These are phyloP conservation scores for Mythimna vitellina DNA, from an alignment of 2,888 invertebrate genomes.

Conservation along the genomic window DNA sequence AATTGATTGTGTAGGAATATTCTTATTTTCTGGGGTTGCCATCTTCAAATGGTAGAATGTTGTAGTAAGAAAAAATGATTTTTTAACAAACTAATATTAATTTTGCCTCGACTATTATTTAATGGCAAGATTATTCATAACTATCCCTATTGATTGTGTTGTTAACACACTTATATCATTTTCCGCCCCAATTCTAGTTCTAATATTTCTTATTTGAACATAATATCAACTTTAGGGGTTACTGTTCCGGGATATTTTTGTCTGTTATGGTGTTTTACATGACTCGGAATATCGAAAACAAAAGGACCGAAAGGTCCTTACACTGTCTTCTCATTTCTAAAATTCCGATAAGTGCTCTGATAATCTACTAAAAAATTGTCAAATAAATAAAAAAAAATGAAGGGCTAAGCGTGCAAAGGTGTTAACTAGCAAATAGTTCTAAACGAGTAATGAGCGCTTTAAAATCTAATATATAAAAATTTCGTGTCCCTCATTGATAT, in stretches of 20 bases:
- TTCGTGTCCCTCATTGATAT: too few species aligned
- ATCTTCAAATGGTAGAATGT: slow-evolving; percentile 25
- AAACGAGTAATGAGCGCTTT: too few species aligned
- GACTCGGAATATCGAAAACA: too few species aligned
- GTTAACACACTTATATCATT: slow-evolving; percentile 27
- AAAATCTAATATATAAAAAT: too few species aligned
- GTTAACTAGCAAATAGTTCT: too few species aligned
- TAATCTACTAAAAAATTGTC: too few species aligned
- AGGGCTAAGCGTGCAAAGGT: too few species aligned
- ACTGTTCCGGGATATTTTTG: background rate
- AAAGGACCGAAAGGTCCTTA: too few species aligned
- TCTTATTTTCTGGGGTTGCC: slow-evolving; percentile 34
- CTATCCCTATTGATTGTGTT: slow-evolving; percentile 34
- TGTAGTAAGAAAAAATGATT: slow-evolving; percentile 11
- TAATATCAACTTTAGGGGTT: slow-evolving; percentile 22
- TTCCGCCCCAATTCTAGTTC: slow-evolving; percentile 46
- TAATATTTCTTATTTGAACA: slow-evolving; percentile 36
- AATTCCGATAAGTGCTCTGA: too few species aligned
- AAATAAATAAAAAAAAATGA: too few species aligned
- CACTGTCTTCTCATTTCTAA: too few species aligned
- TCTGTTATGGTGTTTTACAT: too few species aligned
- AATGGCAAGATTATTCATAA: background rate
- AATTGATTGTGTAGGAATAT: slow-evolving; percentile 33
- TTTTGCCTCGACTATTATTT: slow-evolving; percentile 15
- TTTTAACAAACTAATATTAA: slow-evolving; percentile 5